A percentile compares a stretch with the other conserved stretches of the same genome.
phyloP scores from a whole-genome alignment of 2,797 vertebrate genomes.

The Dipus sagitta region DNA sequence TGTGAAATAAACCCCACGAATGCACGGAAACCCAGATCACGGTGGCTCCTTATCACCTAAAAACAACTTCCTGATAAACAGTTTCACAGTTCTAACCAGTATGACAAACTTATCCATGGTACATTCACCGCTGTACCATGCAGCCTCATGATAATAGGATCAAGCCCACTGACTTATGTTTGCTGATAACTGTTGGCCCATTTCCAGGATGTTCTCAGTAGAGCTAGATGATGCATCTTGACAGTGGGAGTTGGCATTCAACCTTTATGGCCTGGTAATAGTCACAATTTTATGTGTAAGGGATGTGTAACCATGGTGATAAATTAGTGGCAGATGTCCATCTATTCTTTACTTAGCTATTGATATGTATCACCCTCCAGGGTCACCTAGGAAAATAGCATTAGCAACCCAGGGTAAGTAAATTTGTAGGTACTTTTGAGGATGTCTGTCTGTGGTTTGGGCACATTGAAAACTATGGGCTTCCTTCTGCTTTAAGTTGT shows the following conservation, averaged over 20 bases:
- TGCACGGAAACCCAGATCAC: not conserved
- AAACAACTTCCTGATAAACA: not conserved
- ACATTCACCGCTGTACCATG: fast-evolving
- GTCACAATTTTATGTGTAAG: not conserved
- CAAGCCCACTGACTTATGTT: not conserved
- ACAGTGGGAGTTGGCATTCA: not conserved
- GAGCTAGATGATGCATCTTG: not conserved
- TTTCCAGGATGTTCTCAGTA: not conserved
- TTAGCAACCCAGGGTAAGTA: not conserved
- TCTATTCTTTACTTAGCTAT: not conserved
- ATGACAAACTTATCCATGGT: not conserved
- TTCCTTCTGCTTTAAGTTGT: not conserved
- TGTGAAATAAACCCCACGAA: not conserved
- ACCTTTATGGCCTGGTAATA: not conserved
- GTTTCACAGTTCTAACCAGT: not conserved
- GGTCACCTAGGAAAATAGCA: not conserved
- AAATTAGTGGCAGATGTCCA: not conserved
- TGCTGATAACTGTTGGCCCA: not conserved
- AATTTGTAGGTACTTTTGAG: not conserved
- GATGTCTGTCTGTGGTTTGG: not conserved
- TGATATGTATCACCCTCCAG: not conserved
- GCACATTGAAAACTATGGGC: not conserved
- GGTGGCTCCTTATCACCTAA: not conserved
- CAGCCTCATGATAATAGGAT: not conserved
- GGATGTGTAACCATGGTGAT: conserved; percentile 40